phyloP scores from a whole-genome alignment of 2,888 invertebrate species.

The Scaptomyza parva region DNA sequence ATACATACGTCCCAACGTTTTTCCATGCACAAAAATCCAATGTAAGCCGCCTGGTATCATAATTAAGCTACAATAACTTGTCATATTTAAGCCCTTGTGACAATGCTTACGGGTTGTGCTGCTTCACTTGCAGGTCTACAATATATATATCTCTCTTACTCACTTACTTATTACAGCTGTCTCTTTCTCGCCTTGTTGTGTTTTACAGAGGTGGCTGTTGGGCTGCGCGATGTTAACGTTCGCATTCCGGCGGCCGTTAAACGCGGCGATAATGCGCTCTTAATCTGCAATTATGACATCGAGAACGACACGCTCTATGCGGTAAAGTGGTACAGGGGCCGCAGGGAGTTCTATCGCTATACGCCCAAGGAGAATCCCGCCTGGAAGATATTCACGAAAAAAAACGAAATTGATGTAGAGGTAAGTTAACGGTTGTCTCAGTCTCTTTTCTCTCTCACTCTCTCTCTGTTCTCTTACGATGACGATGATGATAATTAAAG shows the following conservation, averaged over 20 bases:
- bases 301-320: slow-evolving; percentile 92
- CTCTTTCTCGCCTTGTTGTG: slow-evolving; percentile 23
- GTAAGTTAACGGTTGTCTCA: slow-evolving; percentile 86
- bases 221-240: slow-evolving; percentile 88
- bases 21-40: slow-evolving; percentile 48
- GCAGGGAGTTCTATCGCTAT: slow-evolving; percentile 93
- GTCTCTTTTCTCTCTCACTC: background rate
- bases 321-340: slow-evolving; percentile 95
- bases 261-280: slow-evolving; percentile 88
- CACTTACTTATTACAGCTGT: background rate
- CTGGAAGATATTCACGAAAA: slow-evolving; percentile 89
- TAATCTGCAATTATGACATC: slow-evolving; percentile 92
- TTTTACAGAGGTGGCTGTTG: slow-evolving; percentile 78
- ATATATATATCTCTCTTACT: slow-evolving; percentile 3
- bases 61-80: slow-evolving; percentile 79
- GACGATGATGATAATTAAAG: slow-evolving; percentile 35
- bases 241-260: slow-evolving; percentile 89
- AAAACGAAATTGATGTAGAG: slow-evolving; percentile 90
- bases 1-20: slow-evolving; percentile 4
- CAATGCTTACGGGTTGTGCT: slow-evolving; percentile 37
- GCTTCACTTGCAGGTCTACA: slow-evolving; percentile 31
- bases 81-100: slow-evolving; percentile 69
- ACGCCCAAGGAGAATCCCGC: slow-evolving; percentile 90
- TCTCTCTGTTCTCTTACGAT: slow-evolving; percentile 12
- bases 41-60: slow-evolving; percentile 72